Evolutionary conservation across 2,113 vertebrate species (phyloP), one percentile per base, ranked within the genome.

Genomic region (Setophaga petechia): DNA sequence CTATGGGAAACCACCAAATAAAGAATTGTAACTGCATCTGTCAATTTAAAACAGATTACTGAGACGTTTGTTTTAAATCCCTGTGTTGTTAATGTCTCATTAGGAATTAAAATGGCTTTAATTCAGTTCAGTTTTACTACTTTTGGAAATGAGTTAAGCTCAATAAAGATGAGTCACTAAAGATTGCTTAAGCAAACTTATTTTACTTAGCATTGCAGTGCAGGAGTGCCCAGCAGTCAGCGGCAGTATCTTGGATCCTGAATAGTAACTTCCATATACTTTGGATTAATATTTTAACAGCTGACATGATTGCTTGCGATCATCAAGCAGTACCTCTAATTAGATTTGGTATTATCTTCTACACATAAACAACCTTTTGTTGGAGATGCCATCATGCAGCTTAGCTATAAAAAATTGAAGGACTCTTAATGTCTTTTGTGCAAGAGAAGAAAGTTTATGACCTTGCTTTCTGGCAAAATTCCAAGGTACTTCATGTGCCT

Each of bases 401-500:
- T 89, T 84, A 87, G 58, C 49, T 83, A 35, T 80, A 92, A 90
- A 94, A 94, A 90, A 44, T 7, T 37, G 69, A 89, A 78, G 25
- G 37, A 74, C 49, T 91, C 66, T 86, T 59, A 49, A n/a, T 12
- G 31, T 80, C 72, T 87, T 86, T 59, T 90, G 37, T 82, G 89
- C 30, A 81, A 76, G 79, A 59, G 66, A 63, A 74, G 69, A 83
- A 84, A 87, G 85, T 93, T 94, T 95, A 88, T 0, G 63, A 91
- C 93, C 93, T 93, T 74, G 85, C 31, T 31, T 91, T 85, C 81
- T 94, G 92, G 91, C 30, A 0, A 84, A 85, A 79, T 88, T 82
- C 89, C 92, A 91, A 39, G 74, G 92, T 78, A 84, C 93, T 91
- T 90, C 37, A 41, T 94, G 88, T 92, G 91, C 90, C 74, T 94